Evolutionary conservation across 2,797 vertebrate species (phyloP), one percentile per base, ranked within the genome.

Genomic region (Sebastes ruberrimus): DNA sequence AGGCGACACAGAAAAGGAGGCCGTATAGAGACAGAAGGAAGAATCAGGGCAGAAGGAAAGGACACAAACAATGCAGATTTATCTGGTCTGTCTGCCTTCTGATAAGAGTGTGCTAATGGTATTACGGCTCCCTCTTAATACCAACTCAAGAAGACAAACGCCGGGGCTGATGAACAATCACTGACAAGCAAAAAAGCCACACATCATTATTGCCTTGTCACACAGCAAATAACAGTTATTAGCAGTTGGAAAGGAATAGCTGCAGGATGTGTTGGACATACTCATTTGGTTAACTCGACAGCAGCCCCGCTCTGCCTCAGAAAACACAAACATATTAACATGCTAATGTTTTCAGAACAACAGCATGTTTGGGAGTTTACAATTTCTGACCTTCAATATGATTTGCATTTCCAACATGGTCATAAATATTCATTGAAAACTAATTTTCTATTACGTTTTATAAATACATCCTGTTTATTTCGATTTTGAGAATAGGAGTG

Each of bases 221-320:
- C 80, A 86, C 42, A 72, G 72, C 55, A 87, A 89, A 92, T 80
- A 88, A 73, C 63, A 52, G 77, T 87, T 70, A 86, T 86, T 80
- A 79, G 49, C 18, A n/a, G 56, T 5, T 64, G 67, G 60, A 70
- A 56, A 63, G 35, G 55, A 67, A 42, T 1, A 35, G 72, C 62
- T 76, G 32, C 33, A 8, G 71, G 76, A 66, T 33, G 55, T 8
- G 38, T 49, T 67, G 52, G 64, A 65, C 25, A 27, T 62, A n/a
- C 55, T 74, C 2, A 18, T 56, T 69, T 56, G 32, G 2, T 78
- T 82, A 71, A 25, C 14, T 61, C 2, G 0, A 64, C 68, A 67
- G 67, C 52, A 27, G 25, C 11, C 25, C 4, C 25, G 71, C 33
- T 28, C 63, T 75, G 74, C 53, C 65, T 81, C 25, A 49, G 57